Evolutionary conservation across 2,797 vertebrate species (phyloP).

Genomic region (Anguilla megastoma): DNA sequence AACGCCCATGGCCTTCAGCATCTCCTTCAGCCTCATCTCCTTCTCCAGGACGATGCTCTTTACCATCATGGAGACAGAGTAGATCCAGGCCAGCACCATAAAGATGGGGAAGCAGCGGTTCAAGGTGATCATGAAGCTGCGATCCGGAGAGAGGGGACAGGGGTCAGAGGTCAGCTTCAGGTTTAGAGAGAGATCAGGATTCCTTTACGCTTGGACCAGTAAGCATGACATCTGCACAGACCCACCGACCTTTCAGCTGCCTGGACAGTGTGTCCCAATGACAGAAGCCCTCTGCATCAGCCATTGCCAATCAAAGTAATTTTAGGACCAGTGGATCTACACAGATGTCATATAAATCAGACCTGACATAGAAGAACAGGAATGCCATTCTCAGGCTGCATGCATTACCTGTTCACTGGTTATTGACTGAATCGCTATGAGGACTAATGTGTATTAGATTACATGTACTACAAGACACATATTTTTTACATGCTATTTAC

Average conservation of each 20-base stretch:
- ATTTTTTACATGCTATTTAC: no score
- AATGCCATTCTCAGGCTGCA: neutral
- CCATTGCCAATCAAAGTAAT: neutral
- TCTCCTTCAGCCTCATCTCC: constrained; percentile 90
- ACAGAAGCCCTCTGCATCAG: neutral
- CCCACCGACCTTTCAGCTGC: neutral
- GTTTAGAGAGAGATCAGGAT: neutral
- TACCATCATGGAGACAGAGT: constrained; percentile 91
- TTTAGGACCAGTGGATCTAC: neutral
- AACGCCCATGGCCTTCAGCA: constrained; percentile 89
- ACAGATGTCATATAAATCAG: neutral
- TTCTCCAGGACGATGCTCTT: constrained; percentile 95
- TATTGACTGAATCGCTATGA: neutral
- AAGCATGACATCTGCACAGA: neutral
- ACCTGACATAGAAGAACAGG: neutral
- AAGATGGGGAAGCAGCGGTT: constrained; percentile 93
- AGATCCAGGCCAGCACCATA: constrained; percentile 97
- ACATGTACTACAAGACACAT: no score
- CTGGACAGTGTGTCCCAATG: no score
- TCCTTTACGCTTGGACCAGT: neutral
- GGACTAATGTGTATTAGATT: neutral
- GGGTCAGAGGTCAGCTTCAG: neutral
- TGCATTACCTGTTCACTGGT: neutral
- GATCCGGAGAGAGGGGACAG: neutral
- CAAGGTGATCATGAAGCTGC: constrained; percentile 92